Base-by-base conservation (phyloP, 2,113 vertebrate genomes). In the Grallaria varia region DNA sequence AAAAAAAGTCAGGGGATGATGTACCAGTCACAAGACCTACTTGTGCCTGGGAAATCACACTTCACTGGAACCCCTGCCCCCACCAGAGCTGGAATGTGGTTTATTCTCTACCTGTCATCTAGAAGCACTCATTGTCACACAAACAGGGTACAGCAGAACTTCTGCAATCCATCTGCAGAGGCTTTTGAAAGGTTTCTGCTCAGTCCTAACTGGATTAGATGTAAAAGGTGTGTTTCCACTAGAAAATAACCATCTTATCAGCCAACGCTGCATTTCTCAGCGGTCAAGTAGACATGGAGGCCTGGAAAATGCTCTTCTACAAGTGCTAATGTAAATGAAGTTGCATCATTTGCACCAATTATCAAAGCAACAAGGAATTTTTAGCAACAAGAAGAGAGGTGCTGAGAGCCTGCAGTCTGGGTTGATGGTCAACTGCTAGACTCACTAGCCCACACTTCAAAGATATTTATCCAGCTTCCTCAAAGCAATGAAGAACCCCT, bases 151-250 rank as follows among this genome's bases (percentile, higher is more conserved):
- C 40, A 92, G 85, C 90, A 91, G 78, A 64, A 74, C 25, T 10
- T 14, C 81, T 83, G 82, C 55, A 90, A 94, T 77, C 62, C 88
- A 90, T 59, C 81, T 52, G 66, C 82, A 95, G 63, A 77, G 71
- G 82, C 58, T 82, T 95, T 89, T 71, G 84, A 89, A 91, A 87
- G 59, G 52, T 93, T 96, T 95, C 89, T 93, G 47, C 79, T 93
- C 76, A 77, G 84, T 49, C 21, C 5, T 37, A 87, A 68, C 56
- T 20, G 66, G 67, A 92, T 94, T 93, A 95, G 71, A 79, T 1
- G 56, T 52, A 35, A 82, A 89, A 78, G 68, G 76, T 77, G 90
- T 83, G 78, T 31, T 96, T 84, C 73, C 23, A 50, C 72, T 82
- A 68, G 88, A 78, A 82, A 95, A 90, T 17, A 76, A 84, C 22